These are phyloP conservation scores for Actinia equina DNA, from an alignment of 64 coral and sea anemone genomes.

Conservation along the genomic window DNA sequence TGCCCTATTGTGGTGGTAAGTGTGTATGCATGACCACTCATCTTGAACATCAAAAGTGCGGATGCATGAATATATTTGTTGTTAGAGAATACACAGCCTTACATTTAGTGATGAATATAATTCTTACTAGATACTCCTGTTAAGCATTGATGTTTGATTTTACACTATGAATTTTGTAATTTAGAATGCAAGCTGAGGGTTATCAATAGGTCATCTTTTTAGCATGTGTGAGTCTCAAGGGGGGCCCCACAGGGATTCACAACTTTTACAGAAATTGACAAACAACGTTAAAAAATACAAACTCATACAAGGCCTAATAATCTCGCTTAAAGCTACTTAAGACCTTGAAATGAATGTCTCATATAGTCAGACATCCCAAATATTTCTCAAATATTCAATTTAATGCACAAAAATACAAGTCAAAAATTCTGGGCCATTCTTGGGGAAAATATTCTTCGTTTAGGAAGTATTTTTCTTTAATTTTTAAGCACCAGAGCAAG, in stretches of 20 bases:
- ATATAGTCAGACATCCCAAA: neutral
- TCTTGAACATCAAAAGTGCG: no score
- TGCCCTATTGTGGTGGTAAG: no score
- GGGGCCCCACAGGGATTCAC: neutral
- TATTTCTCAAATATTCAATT: neutral
- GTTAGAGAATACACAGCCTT: no score
- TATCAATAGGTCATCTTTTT: neutral
- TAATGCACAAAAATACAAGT: neutral
- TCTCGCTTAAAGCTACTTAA: neutral
- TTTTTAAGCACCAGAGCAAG: neutral
- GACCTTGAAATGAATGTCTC: slow-evolving; percentile 1
- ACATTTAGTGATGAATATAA: no score
- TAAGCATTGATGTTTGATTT: no score
- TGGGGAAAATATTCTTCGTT: neutral
- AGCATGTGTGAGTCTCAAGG: neutral
- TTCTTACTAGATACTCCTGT: no score
- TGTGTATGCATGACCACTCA: no score
- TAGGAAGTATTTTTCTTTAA: neutral
- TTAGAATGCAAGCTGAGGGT: neutral
- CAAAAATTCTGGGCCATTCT: neutral
- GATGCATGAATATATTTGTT: no score
- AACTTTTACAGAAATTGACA: neutral
- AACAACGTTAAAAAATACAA: neutral
- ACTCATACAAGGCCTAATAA: neutral
- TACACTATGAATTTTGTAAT: no score